These are phyloP conservation scores for Schrankia costaestrigalis DNA, from an alignment of 2,888 invertebrate genomes.

Conservation along the genomic window DNA sequence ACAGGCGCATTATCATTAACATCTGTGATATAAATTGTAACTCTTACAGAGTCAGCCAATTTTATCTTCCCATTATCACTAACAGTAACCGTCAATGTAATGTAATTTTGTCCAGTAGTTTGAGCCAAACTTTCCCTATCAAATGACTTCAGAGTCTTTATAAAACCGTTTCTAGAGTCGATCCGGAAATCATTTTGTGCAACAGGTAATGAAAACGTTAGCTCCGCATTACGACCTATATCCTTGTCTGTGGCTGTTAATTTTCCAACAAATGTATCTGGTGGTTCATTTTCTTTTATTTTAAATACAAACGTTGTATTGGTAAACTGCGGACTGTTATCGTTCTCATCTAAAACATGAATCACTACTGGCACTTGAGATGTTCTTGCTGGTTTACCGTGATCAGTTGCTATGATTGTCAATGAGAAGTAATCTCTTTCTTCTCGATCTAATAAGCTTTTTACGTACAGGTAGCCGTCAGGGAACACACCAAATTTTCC, in stretches of 20 bases:
- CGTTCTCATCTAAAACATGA: conserved; percentile 97
- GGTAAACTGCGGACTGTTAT: conserved; percentile 95
- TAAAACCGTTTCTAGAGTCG: conserved; percentile 94
- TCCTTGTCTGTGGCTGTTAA: conserved; percentile 94
- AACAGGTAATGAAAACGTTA: conserved; percentile 89
- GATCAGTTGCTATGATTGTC: conserved; percentile 90
- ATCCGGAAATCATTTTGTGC: conserved; percentile 91
- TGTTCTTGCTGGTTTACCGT: conserved; percentile 87
- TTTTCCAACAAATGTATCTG: conserved; percentile 95
- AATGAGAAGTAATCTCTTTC: conserved; percentile 94
- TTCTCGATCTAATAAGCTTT: conserved; percentile 92
- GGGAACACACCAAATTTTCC: conserved; percentile 96
- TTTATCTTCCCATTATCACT: conserved; percentile 90
- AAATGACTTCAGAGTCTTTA: conserved; percentile 91
- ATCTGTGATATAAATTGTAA: conserved; percentile 92
- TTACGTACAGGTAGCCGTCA: conserved; percentile 94
- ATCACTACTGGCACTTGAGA: conserved; percentile 95
- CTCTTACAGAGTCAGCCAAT: conserved; percentile 91
- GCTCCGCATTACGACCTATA: conserved; percentile 94
- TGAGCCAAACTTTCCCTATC: conserved; percentile 93
- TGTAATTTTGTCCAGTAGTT: conserved; percentile 87
- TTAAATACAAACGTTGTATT: conserved; percentile 95
- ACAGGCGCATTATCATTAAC: conserved; percentile 95
- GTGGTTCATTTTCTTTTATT: conserved; percentile 92
- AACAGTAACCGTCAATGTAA: conserved; percentile 92